A percentile compares a stretch with the other conserved stretches of the same genome.
These are phyloP conservation scores for Ambastaia sidthimunki DNA, from an alignment of 2,797 vertebrate genomes.

Conservation along the genomic window DNA sequence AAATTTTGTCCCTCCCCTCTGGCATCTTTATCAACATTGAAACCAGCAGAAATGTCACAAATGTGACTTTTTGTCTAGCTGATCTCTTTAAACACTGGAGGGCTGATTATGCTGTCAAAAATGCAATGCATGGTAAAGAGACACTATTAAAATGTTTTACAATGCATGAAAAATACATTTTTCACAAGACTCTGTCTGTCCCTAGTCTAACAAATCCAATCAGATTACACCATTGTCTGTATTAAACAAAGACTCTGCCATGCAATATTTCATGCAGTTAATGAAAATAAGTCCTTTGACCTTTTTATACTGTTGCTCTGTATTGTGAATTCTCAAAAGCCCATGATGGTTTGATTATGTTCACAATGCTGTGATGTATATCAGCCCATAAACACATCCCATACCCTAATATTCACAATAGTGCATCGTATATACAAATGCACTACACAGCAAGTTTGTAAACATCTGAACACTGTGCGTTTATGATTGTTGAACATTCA, in stretches of 20 bases:
- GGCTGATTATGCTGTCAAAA: conserved; percentile 64
- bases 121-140: conserved; percentile 56
- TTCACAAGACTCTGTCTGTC: neutral
- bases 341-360: neutral
- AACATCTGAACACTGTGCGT: too few relatives aligned
- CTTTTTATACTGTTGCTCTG: neutral
- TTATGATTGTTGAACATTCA: too few relatives aligned
- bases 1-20: neutral
- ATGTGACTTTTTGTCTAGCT: conserved; percentile 38
- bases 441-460: neutral
- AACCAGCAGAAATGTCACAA: neutral
- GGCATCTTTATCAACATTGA: conserved; percentile 28
- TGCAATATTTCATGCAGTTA: conserved; percentile 20
- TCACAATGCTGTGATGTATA: neutral
- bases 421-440: neutral
- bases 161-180: conserved; percentile 68
- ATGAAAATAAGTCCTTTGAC: neutral
- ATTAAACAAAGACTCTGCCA: conserved; percentile 17
- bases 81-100: conserved; percentile 68
- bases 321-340: neutral
- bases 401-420: neutral
- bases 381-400: neutral
- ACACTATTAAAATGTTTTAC: conserved; percentile 65
- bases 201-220: conserved; percentile 22
- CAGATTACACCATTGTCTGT: conserved; percentile 3